Evolutionary conservation across 2,797 vertebrate genomes (phyloP).

Genomic region (Lerista edwardsae): DNA sequence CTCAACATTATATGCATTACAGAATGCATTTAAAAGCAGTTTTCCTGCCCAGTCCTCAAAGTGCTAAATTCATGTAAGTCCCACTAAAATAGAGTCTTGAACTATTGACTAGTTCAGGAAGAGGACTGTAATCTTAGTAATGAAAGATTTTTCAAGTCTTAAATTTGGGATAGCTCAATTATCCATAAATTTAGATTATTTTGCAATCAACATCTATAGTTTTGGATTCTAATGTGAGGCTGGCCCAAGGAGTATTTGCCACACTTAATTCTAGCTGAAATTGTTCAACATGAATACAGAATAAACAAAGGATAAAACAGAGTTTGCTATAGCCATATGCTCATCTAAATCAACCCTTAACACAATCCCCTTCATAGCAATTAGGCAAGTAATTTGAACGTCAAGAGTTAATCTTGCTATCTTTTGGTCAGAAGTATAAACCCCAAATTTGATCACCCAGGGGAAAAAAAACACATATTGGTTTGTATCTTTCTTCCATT

Average conservation of each 20-base stretch:
- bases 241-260: conserved; percentile 49
- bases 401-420: background rate
- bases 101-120: background rate
- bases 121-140: background rate
- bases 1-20: conserved; percentile 27
- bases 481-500: no score
- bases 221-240: conserved; percentile 49
- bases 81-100: background rate
- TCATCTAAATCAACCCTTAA: conserved; percentile 25
- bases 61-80: background rate
- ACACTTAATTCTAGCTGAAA: conserved; percentile 46
- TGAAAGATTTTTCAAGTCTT: conserved; percentile 17
- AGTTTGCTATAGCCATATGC: background rate
- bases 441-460: background rate
- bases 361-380: conserved; percentile 18
- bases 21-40: conserved; percentile 28
- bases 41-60: background rate
- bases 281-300: conserved; percentile 25
- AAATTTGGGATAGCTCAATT: conserved; percentile 38
- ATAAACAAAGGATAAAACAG: background rate
- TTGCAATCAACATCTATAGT: conserved; percentile 57
- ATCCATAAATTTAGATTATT: conserved; percentile 60
- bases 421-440: conserved; percentile 23
- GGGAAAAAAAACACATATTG: background rate
- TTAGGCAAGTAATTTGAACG: conserved; percentile 8